Conservation (phyloP, 2,797 vertebrate genomes). For the Enteromius unitaeniatus region DNA sequence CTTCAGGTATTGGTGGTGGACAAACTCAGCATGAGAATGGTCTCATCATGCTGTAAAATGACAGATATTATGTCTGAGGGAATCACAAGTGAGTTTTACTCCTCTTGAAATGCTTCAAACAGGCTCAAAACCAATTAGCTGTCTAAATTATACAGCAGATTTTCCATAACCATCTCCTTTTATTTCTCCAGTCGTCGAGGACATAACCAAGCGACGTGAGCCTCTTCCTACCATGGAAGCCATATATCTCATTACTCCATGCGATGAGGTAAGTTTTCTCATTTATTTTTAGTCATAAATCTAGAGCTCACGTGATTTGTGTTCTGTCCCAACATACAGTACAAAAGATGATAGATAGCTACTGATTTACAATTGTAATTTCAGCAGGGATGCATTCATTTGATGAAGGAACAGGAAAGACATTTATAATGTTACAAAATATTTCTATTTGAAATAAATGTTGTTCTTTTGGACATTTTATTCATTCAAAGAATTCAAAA, state of each 20-base stretch:
- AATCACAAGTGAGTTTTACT: constrained; percentile 90
- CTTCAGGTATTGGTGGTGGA: constrained; percentile 94
- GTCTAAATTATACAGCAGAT: not conserved
- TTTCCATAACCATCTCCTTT: not conserved
- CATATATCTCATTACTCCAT: constrained; percentile 83
- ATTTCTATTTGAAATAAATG: not conserved
- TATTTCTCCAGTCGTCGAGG: constrained; percentile 87
- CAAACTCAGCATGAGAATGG: constrained; percentile 96
- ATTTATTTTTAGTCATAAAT: not conserved
- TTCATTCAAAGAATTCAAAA: not conserved
- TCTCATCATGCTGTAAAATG: constrained; percentile 98
- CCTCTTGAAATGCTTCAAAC: not conserved
- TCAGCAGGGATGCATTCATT: not conserved
- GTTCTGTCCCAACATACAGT: not conserved
- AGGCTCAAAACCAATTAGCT: not conserved
- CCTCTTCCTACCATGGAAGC: constrained; percentile 91
- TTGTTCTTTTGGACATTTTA: not conserved
- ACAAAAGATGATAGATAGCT: not conserved
- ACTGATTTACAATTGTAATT: not conserved
- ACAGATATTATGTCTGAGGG: constrained; percentile 99
- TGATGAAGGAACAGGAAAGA: not conserved
- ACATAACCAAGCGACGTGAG: constrained; percentile 92
- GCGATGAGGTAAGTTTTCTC: constrained; percentile 73
- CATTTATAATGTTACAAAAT: not conserved
- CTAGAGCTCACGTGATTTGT: not conserved